Evolutionary conservation across 2,888 invertebrate genomes (phyloP).

Genomic region (Argyra leucocephala): DNA sequence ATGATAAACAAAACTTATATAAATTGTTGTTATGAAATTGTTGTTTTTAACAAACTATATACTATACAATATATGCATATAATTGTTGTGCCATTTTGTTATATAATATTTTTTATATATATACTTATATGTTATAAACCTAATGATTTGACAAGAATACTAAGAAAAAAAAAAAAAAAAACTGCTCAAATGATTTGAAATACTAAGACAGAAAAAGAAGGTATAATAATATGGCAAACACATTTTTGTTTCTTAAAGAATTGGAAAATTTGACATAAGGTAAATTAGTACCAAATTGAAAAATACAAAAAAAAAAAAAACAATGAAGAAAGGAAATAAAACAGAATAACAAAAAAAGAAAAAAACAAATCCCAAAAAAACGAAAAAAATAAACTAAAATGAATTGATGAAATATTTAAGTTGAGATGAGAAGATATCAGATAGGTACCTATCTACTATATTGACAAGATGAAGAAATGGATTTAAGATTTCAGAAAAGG

Average conservation of each 20-base stretch:
- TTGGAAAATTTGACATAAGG: background rate
- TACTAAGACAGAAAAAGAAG: background rate
- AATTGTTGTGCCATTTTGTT: no score
- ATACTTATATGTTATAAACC: no score
- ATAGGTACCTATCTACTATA: no score
- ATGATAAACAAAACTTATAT: background rate
- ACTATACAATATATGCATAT: no score
- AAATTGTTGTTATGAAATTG: background rate
- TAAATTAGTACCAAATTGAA: constrained; percentile 1
- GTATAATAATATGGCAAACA: background rate
- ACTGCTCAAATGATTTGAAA: background rate
- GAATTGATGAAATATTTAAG: constrained; percentile 3
- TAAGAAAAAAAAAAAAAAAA: background rate
- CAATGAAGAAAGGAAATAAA: background rate
- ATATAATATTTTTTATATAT: no score
- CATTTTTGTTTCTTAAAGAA: background rate
- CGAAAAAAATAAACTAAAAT: background rate
- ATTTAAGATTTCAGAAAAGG: background rate
- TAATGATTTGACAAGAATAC: background rate
- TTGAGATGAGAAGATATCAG: background rate
- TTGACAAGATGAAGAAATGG: background rate
- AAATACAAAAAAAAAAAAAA: background rate
- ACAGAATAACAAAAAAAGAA: background rate
- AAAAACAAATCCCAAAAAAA: background rate
- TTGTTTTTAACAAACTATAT: no score